phyloP scores from a whole-genome alignment of 1,140 invertebrate species.

The Calephelis nemesis region DNA sequence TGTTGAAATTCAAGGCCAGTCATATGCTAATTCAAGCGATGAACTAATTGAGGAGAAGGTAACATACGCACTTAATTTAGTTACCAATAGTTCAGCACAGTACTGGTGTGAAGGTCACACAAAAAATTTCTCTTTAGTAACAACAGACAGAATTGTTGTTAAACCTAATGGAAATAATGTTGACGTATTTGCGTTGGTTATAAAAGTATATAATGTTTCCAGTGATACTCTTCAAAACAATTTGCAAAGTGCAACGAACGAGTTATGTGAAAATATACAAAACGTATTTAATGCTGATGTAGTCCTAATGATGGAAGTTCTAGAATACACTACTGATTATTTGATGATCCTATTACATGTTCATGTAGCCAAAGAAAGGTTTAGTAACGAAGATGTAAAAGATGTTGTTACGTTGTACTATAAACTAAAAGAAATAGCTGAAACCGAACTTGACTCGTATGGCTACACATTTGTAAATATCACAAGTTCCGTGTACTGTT shows the following conservation, averaged over 20 bases:
- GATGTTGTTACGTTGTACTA: slow-evolving; percentile 45
- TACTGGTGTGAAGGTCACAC: slow-evolving; percentile 71
- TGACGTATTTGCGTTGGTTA: slow-evolving; percentile 59
- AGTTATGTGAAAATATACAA: slow-evolving; percentile 43
- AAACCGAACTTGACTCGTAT: slow-evolving; percentile 40
- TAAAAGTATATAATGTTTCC: slow-evolving; percentile 37
- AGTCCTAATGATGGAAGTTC: slow-evolving; percentile 58
- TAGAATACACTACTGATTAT: slow-evolving; percentile 41
- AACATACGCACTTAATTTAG: slow-evolving; percentile 49
- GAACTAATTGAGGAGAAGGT: slow-evolving; percentile 43
- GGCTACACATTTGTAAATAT: slow-evolving; percentile 58
- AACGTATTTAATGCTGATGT: slow-evolving; percentile 48
- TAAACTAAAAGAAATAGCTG: slow-evolving; percentile 36
- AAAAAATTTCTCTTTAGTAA: slow-evolving; percentile 57
- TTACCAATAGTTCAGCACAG: slow-evolving; percentile 57
- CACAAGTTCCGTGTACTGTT: slow-evolving; percentile 66
- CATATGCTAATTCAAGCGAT: slow-evolving; percentile 21
- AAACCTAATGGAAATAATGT: slow-evolving; percentile 53
- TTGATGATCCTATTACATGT: slow-evolving; percentile 52
- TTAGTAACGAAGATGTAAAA: slow-evolving; percentile 30
- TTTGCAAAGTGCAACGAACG: slow-evolving; percentile 25
- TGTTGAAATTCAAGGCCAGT: slow-evolving; percentile 27
- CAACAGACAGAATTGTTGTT: slow-evolving; percentile 57
- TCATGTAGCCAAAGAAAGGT: slow-evolving; percentile 43
- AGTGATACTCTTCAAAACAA: slow-evolving; percentile 35